These are phyloP conservation scores for Drosophila kanapiae DNA, from an alignment of 1,140 invertebrate species.

Conservation along the genomic window DNA sequence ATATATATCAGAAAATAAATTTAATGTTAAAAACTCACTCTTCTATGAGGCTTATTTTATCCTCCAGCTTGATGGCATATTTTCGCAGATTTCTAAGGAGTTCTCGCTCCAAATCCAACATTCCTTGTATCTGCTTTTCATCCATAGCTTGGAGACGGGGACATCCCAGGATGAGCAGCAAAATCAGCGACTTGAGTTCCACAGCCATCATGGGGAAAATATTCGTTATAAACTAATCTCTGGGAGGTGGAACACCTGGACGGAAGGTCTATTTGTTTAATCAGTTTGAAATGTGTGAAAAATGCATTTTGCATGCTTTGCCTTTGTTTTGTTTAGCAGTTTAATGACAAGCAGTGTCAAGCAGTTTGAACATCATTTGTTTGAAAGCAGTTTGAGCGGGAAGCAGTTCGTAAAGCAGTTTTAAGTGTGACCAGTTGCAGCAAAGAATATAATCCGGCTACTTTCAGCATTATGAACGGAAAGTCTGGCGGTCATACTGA, in stretches of 20 bases:
- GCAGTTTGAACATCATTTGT: background rate
- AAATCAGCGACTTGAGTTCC: constrained; percentile 1
- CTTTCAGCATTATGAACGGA: no score
- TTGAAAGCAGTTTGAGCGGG: accelerated
- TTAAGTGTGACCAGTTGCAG: no score
- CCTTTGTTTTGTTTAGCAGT: background rate
- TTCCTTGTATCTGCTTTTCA: background rate
- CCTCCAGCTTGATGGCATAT: constrained; percentile 47
- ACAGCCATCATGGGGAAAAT: constrained; percentile 21
- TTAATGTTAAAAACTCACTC: constrained; percentile 15
- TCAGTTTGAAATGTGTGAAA: background rate
- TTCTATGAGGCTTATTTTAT: constrained; percentile 41
- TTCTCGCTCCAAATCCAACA: constrained; percentile 23
- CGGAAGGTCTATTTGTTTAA: background rate
- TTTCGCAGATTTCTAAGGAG: constrained; percentile 30
- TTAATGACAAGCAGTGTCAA: background rate
- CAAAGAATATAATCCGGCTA: no score
- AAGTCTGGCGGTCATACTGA: no score
- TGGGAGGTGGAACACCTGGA: background rate
- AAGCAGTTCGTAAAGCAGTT: background rate
- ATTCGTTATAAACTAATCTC: background rate
- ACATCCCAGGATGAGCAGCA: constrained; percentile 13
- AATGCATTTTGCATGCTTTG: background rate
- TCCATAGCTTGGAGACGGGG: background rate
- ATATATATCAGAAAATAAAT: no score